Evolutionary conservation across 2,797 vertebrate species (phyloP).

Genomic region (Gallinago solitaria): DNA sequence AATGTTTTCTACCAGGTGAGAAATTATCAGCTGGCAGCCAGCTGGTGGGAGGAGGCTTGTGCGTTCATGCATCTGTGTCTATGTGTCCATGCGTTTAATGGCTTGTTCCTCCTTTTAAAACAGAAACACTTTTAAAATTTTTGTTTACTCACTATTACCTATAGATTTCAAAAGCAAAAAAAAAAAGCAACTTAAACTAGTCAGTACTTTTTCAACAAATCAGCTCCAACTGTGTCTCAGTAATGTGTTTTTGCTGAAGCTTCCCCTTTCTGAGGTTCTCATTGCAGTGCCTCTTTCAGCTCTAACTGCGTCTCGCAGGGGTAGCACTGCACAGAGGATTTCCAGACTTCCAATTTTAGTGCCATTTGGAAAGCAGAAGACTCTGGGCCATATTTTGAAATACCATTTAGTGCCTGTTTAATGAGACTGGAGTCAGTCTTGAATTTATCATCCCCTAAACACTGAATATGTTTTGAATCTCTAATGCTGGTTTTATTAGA

Average conservation of each 20-base stretch:
- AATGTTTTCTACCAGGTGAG: background rate
- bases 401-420: background rate
- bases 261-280: background rate
- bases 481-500: background rate
- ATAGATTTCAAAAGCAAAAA: background rate
- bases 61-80: too few species aligned
- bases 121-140: accelerated
- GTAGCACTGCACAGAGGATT: background rate
- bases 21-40: background rate
- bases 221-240: background rate
- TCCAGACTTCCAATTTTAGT: background rate
- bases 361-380: background rate
- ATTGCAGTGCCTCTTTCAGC: background rate
- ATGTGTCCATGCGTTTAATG: background rate
- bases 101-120: background rate
- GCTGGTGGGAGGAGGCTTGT: background rate
- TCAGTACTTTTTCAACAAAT: background rate
- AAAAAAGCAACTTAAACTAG: accelerated
- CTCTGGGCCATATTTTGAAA: background rate
- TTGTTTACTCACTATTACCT: background rate
- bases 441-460: background rate
- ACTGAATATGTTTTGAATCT: background rate
- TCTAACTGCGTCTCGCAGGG: background rate
- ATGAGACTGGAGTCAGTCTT: background rate
- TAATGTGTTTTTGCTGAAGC: background rate